Evolutionary conservation across 1,140 invertebrate species (phyloP), one percentile per base, ranked within the genome.

Genomic region (Cepaea nemoralis): DNA sequence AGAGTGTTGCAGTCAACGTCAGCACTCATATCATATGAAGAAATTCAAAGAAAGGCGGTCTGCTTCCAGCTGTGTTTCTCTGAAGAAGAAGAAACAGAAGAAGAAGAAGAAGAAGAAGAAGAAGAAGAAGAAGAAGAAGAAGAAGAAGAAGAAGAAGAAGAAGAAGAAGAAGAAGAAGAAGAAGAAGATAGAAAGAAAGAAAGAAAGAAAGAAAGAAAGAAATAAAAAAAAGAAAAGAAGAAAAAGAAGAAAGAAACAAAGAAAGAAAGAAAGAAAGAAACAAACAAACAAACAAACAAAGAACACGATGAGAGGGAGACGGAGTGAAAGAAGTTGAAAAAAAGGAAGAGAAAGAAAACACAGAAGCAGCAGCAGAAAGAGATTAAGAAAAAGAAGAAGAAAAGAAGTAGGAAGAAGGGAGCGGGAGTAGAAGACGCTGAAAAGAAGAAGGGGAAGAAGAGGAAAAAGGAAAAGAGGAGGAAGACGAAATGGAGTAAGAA

Each of bases 401-500:
- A 48, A 19, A 48, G 19, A 19, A 48, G 19, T 8, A 48, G 19
- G 45, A 19, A 48, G 45, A 19, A 48, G 45, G 45, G 19, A 19
- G 45, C 8, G 45, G 45, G 8, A 19, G 45, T 48, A 19, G 45
- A 48, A 19, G 45, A 48, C 8, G 45, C 45, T 8, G 45, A 48
- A 19, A 48, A 48, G 45, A 48, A 48, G 45, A 48, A 48, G 63
- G 33, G 27, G n/a, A 12, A 27, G n/a, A n/a, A 27, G 24, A 27
- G 12, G 63, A 67, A 67, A n/a, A 67, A 67, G 27, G 27, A 67
- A n/a, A 35, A 67, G 63, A 67, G 10, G n/a, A n/a, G n/a, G n/a
- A n/a, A n/a, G n/a, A n/a, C n/a, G n/a, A n/a, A n/a, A n/a, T n/a
- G n/a, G n/a, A n/a, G n/a, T n/a, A n/a, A n/a, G n/a, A n/a, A n/a